Evolutionary conservation across 2,888 invertebrate species (phyloP).

Genomic region (Helleia helle): DNA sequence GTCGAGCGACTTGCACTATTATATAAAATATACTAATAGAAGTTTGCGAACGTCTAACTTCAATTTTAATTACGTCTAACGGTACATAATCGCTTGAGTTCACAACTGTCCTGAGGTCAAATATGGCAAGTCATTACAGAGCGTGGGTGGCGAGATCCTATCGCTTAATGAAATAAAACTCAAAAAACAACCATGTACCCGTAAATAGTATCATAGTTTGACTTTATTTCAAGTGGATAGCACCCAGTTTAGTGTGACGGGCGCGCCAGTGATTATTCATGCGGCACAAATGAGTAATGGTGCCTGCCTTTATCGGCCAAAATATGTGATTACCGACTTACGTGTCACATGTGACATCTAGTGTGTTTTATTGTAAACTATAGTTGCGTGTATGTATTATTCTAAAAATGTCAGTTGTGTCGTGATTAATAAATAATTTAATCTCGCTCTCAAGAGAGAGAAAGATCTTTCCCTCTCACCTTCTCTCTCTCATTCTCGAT

Average conservation of each 20-base stretch:
- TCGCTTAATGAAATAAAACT: conserved; percentile 70
- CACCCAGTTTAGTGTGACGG: background rate
- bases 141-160: conserved; percentile 69
- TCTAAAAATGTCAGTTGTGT: too few relatives aligned
- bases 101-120: conserved; percentile 39
- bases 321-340: conserved; percentile 33
- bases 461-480: too few relatives aligned
- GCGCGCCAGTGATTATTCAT: conserved; percentile 31
- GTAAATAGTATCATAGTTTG: conserved; percentile 20
- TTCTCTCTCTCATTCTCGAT: too few relatives aligned
- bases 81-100: conserved; percentile 28
- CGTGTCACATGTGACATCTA: conserved; percentile 11
- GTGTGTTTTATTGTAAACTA: too few relatives aligned
- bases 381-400: too few relatives aligned
- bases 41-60: too few relatives aligned
- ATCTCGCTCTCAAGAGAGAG: too few relatives aligned
- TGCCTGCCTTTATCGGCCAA: conserved; percentile 34
- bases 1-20: too few relatives aligned
- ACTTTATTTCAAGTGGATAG: background rate
- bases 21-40: too few relatives aligned
- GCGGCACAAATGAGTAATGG: conserved; percentile 36
- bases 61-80: conserved; percentile 19
- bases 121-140: conserved; percentile 66
- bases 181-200: conserved; percentile 39
- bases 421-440: too few relatives aligned